phyloP scores from a whole-genome alignment of 2,797 vertebrate species.

The Dicrostonyx torquatus region DNA sequence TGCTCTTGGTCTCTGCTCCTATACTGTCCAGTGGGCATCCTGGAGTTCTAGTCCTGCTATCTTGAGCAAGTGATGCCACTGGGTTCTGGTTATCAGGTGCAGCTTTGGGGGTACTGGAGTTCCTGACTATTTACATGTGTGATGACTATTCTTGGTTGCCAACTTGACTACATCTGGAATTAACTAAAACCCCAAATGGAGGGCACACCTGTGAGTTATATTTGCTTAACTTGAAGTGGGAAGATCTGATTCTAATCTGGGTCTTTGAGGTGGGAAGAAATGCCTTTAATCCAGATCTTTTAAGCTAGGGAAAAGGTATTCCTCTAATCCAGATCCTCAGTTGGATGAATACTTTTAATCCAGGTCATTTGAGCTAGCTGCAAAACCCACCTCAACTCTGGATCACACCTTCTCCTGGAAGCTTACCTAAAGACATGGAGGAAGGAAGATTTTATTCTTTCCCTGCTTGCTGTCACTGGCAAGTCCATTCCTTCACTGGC shows the following conservation, averaged over 20 bases:
- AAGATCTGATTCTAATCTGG: not conserved
- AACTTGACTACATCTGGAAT: not conserved
- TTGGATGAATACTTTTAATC: not conserved
- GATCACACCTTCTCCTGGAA: not conserved
- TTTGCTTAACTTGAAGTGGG: not conserved
- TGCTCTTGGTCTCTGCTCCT: not conserved
- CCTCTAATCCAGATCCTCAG: not conserved
- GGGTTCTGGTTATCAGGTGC: not conserved
- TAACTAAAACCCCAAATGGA: not conserved
- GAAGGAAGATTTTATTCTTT: not conserved
- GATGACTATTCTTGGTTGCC: not conserved
- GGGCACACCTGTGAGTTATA: not conserved
- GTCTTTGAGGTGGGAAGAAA: not conserved
- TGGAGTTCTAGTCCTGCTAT: not conserved
- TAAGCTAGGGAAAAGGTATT: not conserved
- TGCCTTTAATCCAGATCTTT: not conserved
- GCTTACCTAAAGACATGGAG: not conserved
- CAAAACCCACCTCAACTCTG: not conserved
- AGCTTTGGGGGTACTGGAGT: not conserved
- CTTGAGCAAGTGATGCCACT: not conserved
- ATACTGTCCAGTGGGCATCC: not conserved
- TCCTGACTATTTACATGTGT: not conserved
- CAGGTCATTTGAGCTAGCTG: not conserved
- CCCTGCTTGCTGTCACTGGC: not conserved
- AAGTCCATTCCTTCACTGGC: not conserved